Base-by-base conservation (phyloP, 2,797 vertebrate species). In the Enteromius viviparus region DNA sequence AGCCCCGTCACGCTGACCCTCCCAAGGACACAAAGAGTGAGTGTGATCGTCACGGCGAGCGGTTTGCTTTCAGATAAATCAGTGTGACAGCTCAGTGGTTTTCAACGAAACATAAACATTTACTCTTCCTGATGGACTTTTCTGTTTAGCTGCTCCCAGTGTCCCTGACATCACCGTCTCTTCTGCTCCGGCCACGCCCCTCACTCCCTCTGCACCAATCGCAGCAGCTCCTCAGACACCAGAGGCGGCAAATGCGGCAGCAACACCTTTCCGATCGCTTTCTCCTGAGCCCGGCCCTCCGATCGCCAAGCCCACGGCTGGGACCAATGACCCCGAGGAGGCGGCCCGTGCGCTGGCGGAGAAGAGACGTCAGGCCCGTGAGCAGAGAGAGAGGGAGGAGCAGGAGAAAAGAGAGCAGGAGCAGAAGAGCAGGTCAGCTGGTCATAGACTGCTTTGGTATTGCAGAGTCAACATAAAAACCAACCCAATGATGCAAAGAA, bases 331-430 rank as follows among this genome's bases (percentile, higher is more conserved):
- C 93, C 94, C 95, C 0, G 97, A 98, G 85, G 97, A 98, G 90
- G 97, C 97, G 0, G 94, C 95, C 3, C 94, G 97, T 0, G 93
- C 92, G 68, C 91, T 98, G 90, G 92, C 98, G 0, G 97, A 97
- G 93, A 99, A 98, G 85, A 96, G 98, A 3, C 92, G 96, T 12
- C 96, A 97, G 88, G 97, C 97, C 1, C 91, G 98, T 0, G 97
- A 98, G 92, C 97, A 98, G 91, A 92, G 98, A 34, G 98, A 98
- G 89, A 91, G 94, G 0, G 97, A 98, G 84, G 97, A 98, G 87
- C 96, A 96, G 90, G 97, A 98, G 89, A 94, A 95, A n/a, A 91
- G 89, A 85, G 96, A 98, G 85, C 96, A 96, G 91, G 96, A 97
- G 80, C 95, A 95, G n/a, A 95, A 80, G 85, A 95, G 95, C 92